Conservation (phyloP, 92 coral and sea anemone species). For the Palythoa grandiflora region DNA sequence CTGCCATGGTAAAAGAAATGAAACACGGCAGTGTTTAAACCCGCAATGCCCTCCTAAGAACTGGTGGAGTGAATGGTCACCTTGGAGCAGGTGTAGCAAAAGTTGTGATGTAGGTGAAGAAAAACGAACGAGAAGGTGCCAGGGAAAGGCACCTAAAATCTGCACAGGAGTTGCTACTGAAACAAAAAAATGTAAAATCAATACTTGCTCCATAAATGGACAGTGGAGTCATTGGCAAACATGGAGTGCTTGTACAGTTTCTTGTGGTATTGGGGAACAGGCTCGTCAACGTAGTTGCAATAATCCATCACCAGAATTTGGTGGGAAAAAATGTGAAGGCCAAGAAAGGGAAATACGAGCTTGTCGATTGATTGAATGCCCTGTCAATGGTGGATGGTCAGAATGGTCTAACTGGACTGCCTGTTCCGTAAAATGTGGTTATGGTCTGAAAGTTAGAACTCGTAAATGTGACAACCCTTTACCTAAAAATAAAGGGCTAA, state of each 20-base stretch:
- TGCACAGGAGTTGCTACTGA: slow-evolving; percentile 68
- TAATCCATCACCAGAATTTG: slow-evolving; percentile 66
- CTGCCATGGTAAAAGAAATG: slow-evolving; percentile 67
- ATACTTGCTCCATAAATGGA: slow-evolving; percentile 70
- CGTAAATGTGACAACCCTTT: slow-evolving; percentile 67
- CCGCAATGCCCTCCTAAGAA: slow-evolving; percentile 73
- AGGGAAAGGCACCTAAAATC: neutral
- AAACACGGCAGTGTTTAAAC: slow-evolving; percentile 59
- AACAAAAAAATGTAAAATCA: slow-evolving; percentile 52
- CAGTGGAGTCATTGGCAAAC: slow-evolving; percentile 86
- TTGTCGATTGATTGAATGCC: slow-evolving; percentile 60
- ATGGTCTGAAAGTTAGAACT: slow-evolving; percentile 72
- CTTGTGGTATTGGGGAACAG: slow-evolving; percentile 83
- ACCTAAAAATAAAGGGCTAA: slow-evolving; percentile 27
- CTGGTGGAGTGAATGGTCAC: slow-evolving; percentile 81
- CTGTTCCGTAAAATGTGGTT: slow-evolving; percentile 80
- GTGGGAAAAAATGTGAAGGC: slow-evolving; percentile 74
- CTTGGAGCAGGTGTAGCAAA: slow-evolving; percentile 72
- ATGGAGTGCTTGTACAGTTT: slow-evolving; percentile 78
- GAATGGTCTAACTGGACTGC: slow-evolving; percentile 90
- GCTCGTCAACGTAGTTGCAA: slow-evolving; percentile 67
- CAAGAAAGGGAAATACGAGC: slow-evolving; percentile 50
- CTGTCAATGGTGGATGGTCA: slow-evolving; percentile 66
- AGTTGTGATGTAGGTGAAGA: slow-evolving; percentile 67
- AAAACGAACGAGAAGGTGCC: slow-evolving; percentile 68